phyloP scores from a whole-genome alignment of 2,888 invertebrate species.

The Trichacis sp. region DNA sequence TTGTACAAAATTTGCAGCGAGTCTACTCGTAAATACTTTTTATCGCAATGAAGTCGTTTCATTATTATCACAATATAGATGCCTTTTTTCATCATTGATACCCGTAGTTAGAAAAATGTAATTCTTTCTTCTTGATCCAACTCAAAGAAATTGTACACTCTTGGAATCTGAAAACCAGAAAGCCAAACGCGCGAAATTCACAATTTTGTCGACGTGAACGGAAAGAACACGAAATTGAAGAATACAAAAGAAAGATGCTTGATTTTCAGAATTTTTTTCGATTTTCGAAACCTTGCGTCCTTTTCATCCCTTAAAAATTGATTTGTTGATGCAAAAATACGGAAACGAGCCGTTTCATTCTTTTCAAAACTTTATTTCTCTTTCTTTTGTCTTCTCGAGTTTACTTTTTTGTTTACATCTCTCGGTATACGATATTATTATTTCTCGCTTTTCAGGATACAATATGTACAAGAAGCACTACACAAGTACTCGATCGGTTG shows the following conservation, averaged over 20 bases:
- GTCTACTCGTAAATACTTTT: too few relatives aligned
- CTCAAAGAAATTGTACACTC: too few relatives aligned
- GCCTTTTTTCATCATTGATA: too few relatives aligned
- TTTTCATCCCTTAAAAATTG: too few relatives aligned
- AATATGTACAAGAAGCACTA: constrained; percentile 13
- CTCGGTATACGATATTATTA: constrained; percentile 8
- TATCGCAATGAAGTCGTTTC: too few relatives aligned
- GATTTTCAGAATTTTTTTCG: background rate
- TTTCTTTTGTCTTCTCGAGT: constrained; percentile 7
- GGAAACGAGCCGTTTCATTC: constrained; percentile 2
- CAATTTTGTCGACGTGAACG: background rate
- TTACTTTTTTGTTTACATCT: background rate
- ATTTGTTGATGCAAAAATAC: constrained; percentile 11
- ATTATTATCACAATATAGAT: too few relatives aligned
- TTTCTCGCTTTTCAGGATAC: constrained; percentile 9
- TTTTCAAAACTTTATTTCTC: constrained; percentile 6
- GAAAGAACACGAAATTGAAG: constrained; percentile 25
- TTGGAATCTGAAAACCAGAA: background rate
- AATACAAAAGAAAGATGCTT: constrained; percentile 36
- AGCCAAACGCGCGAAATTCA: too few relatives aligned
- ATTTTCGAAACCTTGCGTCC: too few relatives aligned
- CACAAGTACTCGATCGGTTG: constrained; percentile 6
- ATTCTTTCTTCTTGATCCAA: too few relatives aligned
- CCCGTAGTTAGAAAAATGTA: too few relatives aligned
- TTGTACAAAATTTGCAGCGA: too few relatives aligned